Evolutionary conservation across 2,797 vertebrate genomes (phyloP).

Genomic region (Hephaestus fuliginosus): DNA sequence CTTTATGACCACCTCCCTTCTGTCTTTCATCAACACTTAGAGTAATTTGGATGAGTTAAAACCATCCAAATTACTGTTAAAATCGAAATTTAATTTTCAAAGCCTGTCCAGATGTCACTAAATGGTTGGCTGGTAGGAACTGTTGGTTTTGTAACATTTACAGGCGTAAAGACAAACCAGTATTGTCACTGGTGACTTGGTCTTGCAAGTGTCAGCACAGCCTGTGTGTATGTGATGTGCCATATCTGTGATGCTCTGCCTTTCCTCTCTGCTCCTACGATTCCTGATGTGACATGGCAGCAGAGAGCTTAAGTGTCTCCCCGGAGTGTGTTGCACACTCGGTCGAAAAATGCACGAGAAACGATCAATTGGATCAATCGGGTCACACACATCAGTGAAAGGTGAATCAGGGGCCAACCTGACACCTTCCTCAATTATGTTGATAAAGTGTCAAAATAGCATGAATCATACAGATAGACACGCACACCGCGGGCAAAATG

Average conservation of each 20-base stretch:
- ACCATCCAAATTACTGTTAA: not conserved
- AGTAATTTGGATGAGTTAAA: not conserved
- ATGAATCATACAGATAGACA: conserved; percentile 23
- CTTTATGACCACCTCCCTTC: not conserved
- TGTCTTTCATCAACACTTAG: conserved; percentile 7
- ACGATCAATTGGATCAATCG: conserved; percentile 49
- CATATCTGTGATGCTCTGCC: conserved; percentile 34
- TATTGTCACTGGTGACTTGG: conserved; percentile 24
- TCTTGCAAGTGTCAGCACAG: conserved; percentile 28
- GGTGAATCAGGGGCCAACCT: conserved; percentile 53
- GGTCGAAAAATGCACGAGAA: conserved; percentile 49
- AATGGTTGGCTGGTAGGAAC: not conserved
- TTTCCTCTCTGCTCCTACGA: conserved; percentile 29
- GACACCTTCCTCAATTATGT: conserved; percentile 57
- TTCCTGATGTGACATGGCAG: conserved; percentile 61
- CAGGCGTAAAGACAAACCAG: conserved; percentile 14
- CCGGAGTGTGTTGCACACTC: conserved; percentile 28
- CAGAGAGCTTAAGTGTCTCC: conserved; percentile 49
- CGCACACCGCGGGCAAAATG: conserved; percentile 28
- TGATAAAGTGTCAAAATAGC: conserved; percentile 61
- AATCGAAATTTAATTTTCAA: not conserved
- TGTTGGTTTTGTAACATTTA: conserved; percentile 22
- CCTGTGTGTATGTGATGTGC: conserved; percentile 25
- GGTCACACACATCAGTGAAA: conserved; percentile 51
- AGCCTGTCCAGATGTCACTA: not conserved